Evolutionary conservation across 2,113 vertebrate species (phyloP).

Genomic region (Rhinoderma darwinii): DNA sequence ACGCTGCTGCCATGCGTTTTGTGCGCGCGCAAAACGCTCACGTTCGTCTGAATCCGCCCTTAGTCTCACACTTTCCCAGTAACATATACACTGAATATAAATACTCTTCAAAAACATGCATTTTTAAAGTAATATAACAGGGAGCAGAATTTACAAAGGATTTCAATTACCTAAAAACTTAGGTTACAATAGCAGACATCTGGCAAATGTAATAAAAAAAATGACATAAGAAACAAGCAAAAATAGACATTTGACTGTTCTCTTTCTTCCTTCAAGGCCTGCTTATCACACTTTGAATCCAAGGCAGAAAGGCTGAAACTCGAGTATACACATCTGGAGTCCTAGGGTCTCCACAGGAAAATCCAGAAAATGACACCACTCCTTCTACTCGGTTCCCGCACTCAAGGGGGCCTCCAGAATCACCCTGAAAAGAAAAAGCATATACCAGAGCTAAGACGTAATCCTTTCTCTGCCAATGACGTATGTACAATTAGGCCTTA

Average conservation of each 20-base stretch:
- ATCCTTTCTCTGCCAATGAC: too few relatives aligned
- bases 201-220: not conserved
- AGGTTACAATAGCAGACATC: not conserved
- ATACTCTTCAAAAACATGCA: too few relatives aligned
- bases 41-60: too few relatives aligned
- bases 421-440: constrained; percentile 63
- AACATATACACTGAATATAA: too few relatives aligned
- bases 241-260: not conserved
- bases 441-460: not conserved
- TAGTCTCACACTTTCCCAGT: too few relatives aligned
- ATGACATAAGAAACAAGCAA: not conserved
- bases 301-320: constrained; percentile 70
- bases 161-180: not conserved
- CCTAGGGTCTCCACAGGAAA: constrained; percentile 69
- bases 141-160: too few relatives aligned
- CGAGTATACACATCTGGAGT: constrained; percentile 73
- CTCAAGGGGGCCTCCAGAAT: constrained; percentile 75
- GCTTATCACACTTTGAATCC: constrained; percentile 63
- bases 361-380: constrained; percentile 72
- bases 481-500: too few relatives aligned
- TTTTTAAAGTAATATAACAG: too few relatives aligned
- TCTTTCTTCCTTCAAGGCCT: constrained; percentile 9
- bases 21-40: too few relatives aligned
- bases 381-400: constrained; percentile 66
- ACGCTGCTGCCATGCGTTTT: too few relatives aligned